Percentiles rank a stretch among this genome's conserved stretches.
Conservation (phyloP, 2,797 vertebrate species). For the Megaceryle alcyon region DNA sequence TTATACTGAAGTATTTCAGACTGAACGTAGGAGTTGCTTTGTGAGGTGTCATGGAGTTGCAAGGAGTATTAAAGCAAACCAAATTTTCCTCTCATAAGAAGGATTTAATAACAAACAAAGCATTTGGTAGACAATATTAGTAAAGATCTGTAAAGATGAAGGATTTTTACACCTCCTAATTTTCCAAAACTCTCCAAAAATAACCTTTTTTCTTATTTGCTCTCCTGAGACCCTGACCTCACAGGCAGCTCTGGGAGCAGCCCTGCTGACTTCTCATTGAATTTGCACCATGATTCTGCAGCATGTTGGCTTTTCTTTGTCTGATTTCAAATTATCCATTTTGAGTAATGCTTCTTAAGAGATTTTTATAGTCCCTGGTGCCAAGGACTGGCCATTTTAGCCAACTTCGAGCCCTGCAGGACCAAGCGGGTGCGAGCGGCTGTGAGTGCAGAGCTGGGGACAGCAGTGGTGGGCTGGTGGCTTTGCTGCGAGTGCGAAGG, state of each 20-base stretch:
- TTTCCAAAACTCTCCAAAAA: neutral
- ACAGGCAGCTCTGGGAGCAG: neutral
- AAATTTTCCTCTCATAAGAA: neutral
- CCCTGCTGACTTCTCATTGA: neutral
- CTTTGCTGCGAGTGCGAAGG: neutral
- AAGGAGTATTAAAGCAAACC: neutral
- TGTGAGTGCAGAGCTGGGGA: no score
- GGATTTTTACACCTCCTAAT: neutral
- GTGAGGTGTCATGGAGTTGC: neutral
- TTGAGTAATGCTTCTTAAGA: accelerated
- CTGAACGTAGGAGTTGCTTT: neutral
- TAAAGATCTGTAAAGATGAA: neutral
- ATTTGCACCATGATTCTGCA: neutral
- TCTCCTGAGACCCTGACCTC: neutral
- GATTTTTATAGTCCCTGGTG: neutral
- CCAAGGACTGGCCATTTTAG: neutral
- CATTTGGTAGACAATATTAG: neutral
- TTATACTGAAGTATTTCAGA: neutral
- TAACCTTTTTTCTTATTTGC: neutral
- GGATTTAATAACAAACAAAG: neutral
- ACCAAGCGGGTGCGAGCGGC: neutral
- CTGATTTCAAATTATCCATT: neutral
- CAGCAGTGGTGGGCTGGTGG: neutral
- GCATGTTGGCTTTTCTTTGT: neutral
- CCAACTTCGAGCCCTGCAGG: neutral